phyloP scores from a whole-genome alignment of 1,140 invertebrate species.

The Trachelipus rathkii region DNA sequence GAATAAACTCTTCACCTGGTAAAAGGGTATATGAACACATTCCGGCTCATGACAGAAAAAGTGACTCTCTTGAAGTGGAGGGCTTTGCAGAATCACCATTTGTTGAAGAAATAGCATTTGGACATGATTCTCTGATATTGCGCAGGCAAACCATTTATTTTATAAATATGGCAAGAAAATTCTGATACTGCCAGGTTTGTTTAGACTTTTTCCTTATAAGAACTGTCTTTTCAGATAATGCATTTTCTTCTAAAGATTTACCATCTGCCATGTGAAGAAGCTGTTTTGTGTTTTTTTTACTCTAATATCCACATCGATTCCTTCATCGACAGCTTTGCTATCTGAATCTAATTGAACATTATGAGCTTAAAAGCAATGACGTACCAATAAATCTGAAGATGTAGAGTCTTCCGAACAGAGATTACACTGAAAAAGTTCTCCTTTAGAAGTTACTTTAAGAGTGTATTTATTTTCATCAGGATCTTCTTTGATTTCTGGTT shows the following conservation, averaged over 20 bases:
- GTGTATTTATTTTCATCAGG: no score
- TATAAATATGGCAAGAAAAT: constrained; percentile 22
- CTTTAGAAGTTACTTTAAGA: no score
- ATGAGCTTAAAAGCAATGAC: constrained; percentile 38
- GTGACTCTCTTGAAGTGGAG: constrained; percentile 21
- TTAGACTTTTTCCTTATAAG: constrained; percentile 38
- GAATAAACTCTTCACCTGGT: constrained; percentile 39
- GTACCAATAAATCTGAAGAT: not conserved
- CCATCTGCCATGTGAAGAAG: constrained; percentile 33
- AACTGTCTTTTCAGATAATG: constrained; percentile 39
- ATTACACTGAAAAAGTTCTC: not conserved
- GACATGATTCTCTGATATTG: constrained; percentile 32
- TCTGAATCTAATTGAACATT: constrained; percentile 42
- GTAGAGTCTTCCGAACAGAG: not conserved
- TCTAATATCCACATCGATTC: constrained; percentile 41
- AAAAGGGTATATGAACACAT: constrained; percentile 38
- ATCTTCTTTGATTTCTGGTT: no score
- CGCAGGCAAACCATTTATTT: constrained; percentile 35
- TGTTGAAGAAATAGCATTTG: constrained; percentile 21
- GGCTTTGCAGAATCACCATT: constrained; percentile 22
- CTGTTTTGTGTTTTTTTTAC: constrained; percentile 37
- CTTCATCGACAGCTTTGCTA: constrained; percentile 40
- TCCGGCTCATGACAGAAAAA: constrained; percentile 40
- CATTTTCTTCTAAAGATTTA: constrained; percentile 7
- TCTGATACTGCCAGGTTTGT: constrained; percentile 33